A percentile compares a stretch with the other conserved stretches of the same genome.
Conservation (phyloP, 2,888 invertebrate genomes). For the Stenodera caucasica region DNA sequence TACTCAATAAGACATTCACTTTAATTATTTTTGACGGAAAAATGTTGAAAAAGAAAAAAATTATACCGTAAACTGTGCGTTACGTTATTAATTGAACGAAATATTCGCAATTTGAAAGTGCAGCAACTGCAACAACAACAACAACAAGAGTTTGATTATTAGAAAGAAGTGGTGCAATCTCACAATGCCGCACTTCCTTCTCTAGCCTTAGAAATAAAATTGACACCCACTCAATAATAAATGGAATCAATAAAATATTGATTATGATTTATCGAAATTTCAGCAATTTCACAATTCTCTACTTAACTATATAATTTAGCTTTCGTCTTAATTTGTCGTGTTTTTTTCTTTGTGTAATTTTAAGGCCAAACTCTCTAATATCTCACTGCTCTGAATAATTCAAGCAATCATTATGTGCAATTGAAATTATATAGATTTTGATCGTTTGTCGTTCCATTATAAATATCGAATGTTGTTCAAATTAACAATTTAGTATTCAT, state of each 20-base stretch:
- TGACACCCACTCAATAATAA: too few relatives aligned
- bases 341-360: too few relatives aligned
- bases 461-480: neutral
- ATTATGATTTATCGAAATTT: too few relatives aligned
- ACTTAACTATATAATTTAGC: too few relatives aligned
- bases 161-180: conserved; percentile 9
- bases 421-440: conserved; percentile 1
- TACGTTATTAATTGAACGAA: conserved; percentile 26
- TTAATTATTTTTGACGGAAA: conserved; percentile 19
- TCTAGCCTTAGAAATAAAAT: neutral
- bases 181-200: conserved; percentile 8
- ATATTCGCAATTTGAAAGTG: conserved; percentile 28
- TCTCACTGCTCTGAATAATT: neutral
- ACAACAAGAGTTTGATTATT: neutral
- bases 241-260: too few relatives aligned
- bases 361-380: conserved; percentile 2
- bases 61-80: conserved; percentile 10
- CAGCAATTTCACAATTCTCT: too few relatives aligned
- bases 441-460: conserved; percentile 3
- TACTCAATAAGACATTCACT: conserved; percentile 22
- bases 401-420: conserved; percentile 4
- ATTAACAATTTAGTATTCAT: neutral
- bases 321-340: neutral
- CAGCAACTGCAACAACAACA: neutral
- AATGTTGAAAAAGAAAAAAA: neutral